Evolutionary conservation across 1,140 invertebrate genomes (phyloP), one percentile per base, ranked within the genome.

Genomic region (Papilio xuthus): DNA sequence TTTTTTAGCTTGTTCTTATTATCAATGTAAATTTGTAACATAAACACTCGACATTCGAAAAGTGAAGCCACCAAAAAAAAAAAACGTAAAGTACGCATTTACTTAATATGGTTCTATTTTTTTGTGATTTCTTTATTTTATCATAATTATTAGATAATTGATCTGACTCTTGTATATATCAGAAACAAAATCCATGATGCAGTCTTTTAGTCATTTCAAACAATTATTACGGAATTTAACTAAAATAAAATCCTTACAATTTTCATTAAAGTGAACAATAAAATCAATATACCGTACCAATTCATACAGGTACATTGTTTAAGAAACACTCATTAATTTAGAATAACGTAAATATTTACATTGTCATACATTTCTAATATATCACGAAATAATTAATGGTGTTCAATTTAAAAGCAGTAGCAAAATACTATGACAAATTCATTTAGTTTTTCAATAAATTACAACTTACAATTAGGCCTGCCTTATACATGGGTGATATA

Each of bases 391-490:
- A 9, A 0, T 60, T 12, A 26, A 32, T 28, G 60, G 26, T 53
- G 32, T 50, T 56, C 32, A 75, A 32, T 56, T 53, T 56, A 76
- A 42, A 63, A 76, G 75, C 41, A 71, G 6, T 37, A 70, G 42
- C 77, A 56, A 78, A 72, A 60, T 72, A 50, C 63, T 72, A 47
- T 23, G 26, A 80, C 47, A 78, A 78, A 53, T 67, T 8, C 18
- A 32, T 75, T 60, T 42, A 42, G 28, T 41, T 37, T 56, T 76
- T 76, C 12, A 76, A 76, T 76, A 76, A 76, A 75, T 75, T 63
- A 80, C 41, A 81, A 74, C 53, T 79, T 70, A 78, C 74, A 71
- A 80, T 85, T 85, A 89, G 81, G 82, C 84, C 84, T 83, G 74
- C 10, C 78, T 28, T 37, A 72, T 71, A 37, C 78, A 80, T 73